A percentile compares a stretch with the other conserved stretches of the same genome.
These are phyloP conservation scores for Rallus limicola DNA, from an alignment of 2,113 vertebrate genomes.

Conservation along the genomic window DNA sequence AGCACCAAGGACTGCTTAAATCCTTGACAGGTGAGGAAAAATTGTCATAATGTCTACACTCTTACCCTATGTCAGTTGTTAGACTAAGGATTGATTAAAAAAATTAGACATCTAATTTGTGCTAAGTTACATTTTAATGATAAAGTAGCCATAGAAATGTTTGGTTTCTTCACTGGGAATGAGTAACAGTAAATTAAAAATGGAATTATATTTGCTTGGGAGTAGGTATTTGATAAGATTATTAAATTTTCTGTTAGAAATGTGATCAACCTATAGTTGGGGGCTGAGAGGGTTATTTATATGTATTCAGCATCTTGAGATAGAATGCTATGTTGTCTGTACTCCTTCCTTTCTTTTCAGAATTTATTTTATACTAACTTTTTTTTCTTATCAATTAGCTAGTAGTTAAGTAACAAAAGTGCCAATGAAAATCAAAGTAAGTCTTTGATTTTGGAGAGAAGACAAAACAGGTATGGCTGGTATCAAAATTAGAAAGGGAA, in stretches of 20 bases:
- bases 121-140: background rate
- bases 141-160: background rate
- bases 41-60: background rate
- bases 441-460: background rate
- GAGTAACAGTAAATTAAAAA: background rate
- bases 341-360: background rate
- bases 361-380: background rate
- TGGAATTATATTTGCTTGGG: background rate
- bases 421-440: background rate
- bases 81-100: background rate
- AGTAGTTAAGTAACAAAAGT: background rate
- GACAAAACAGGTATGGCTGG: background rate
- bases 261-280: background rate
- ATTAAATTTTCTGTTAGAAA: background rate
- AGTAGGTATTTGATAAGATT: background rate
- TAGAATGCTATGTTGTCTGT: background rate
- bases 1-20: background rate
- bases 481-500: background rate
- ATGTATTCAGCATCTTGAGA: background rate
- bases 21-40: background rate
- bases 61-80: background rate
- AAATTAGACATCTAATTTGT: background rate
- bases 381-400: background rate
- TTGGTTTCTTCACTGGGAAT: background rate
- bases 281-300: background rate